phyloP scores from a whole-genome alignment of 2,113 vertebrate species.

The Acrocephalus kingi region DNA sequence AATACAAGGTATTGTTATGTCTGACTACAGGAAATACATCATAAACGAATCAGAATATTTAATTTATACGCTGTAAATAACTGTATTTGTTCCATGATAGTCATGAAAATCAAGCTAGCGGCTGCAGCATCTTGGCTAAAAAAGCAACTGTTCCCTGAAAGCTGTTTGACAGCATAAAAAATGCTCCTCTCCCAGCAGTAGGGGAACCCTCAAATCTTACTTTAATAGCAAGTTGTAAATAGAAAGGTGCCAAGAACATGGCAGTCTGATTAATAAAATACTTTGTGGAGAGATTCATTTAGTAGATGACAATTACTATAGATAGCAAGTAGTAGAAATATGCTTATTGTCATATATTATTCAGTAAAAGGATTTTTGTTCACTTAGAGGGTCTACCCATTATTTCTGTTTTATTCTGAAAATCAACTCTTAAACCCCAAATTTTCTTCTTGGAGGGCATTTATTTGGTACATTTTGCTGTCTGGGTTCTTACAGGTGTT shows the following conservation, averaged over 20 bases:
- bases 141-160: slow-evolving; percentile 14
- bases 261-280: slow-evolving; percentile 29
- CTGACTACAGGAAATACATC: neutral
- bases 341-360: neutral
- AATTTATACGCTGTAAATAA: neutral
- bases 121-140: neutral
- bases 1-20: neutral
- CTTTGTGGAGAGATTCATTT: slow-evolving; percentile 10
- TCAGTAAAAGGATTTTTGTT: neutral
- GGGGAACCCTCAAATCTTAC: slow-evolving; percentile 39
- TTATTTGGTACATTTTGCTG: neutral
- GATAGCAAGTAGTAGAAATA: neutral
- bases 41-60: neutral
- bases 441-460: neutral
- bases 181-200: neutral
- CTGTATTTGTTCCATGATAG: neutral
- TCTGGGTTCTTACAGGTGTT: neutral
- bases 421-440: neutral
- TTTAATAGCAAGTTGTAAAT: slow-evolving; percentile 42
- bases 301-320: neutral
- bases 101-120: neutral
- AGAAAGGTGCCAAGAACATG: slow-evolving; percentile 25
- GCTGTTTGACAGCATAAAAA: neutral
- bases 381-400: neutral
- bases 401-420: neutral